Conservation (phyloP, 2,888 invertebrate genomes). For the Agrenia bidenticulata region DNA sequence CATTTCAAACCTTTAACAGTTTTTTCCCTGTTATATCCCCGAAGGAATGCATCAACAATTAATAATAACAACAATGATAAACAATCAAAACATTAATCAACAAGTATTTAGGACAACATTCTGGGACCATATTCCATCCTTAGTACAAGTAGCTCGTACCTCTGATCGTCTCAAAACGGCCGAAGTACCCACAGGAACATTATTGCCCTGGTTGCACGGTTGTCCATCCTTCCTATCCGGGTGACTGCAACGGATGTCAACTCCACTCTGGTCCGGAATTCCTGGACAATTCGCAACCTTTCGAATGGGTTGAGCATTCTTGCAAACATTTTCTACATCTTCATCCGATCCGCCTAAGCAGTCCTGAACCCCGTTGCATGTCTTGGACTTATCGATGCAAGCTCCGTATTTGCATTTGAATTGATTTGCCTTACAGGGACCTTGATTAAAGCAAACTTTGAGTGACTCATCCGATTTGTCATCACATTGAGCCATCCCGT, state of each 20-base stretch:
- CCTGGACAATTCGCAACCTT: conserved; percentile 15
- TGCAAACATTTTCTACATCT: conserved; percentile 22
- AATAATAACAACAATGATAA: neutral
- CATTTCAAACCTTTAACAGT: too few relatives aligned
- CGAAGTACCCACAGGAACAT: conserved; percentile 22
- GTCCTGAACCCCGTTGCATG: conserved; percentile 30
- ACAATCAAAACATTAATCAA: neutral
- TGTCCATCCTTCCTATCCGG: conserved; percentile 10
- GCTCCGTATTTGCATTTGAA: conserved; percentile 35
- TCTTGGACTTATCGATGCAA: conserved; percentile 25
- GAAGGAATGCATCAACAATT: conserved; percentile 12
- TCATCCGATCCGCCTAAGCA: conserved; percentile 38
- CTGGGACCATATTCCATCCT: conserved; percentile 32
- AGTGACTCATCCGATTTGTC: conserved; percentile 34
- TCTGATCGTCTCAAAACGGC: conserved; percentile 27
- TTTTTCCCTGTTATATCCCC: conserved; percentile 19
- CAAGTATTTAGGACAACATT: conserved; percentile 21
- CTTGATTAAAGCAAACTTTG: conserved; percentile 32
- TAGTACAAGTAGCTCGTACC: conserved; percentile 26
- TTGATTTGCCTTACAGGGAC: conserved; percentile 15
- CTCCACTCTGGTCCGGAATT: conserved; percentile 16
- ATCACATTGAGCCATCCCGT: conserved; percentile 25
- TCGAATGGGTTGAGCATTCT: neutral
- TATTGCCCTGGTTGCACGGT: conserved; percentile 8
- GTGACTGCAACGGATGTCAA: conserved; percentile 25